A percentile compares a stretch with the other conserved stretches of the same genome.
These are phyloP conservation scores for Phengaris alcon DNA, from an alignment of 2,888 invertebrate genomes.

Conservation along the genomic window DNA sequence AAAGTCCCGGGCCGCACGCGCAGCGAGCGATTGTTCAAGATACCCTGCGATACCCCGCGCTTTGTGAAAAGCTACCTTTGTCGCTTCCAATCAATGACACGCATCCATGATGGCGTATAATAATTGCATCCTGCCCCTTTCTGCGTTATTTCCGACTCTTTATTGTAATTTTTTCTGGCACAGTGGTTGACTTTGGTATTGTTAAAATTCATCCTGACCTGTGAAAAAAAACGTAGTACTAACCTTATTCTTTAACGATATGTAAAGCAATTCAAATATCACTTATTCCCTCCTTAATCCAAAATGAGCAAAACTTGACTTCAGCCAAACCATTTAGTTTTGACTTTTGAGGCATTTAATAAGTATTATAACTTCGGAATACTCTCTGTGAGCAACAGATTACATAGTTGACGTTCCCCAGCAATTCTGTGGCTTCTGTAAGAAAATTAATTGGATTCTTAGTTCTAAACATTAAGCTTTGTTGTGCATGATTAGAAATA, in stretches of 20 bases:
- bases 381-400: neutral
- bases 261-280: neutral
- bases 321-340: neutral
- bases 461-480: neutral
- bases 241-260: too few relatives aligned
- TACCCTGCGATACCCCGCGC: constrained; percentile 63
- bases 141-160: constrained; percentile 47
- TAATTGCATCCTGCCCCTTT: constrained; percentile 65
- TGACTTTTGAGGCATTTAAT: constrained; percentile 9
- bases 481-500: neutral
- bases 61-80: constrained; percentile 68
- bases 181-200: neutral
- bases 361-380: constrained; percentile 16
- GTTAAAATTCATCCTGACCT: neutral
- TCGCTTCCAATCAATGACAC: constrained; percentile 59
- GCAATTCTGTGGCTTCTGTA: constrained; percentile 7
- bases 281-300: neutral
- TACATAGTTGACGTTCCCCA: neutral
- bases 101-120: constrained; percentile 59
- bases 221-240: neutral
- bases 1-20: constrained; percentile 67
- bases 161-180: neutral
- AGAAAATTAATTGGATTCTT: constrained; percentile 24
- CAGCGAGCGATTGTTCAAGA: constrained; percentile 75
- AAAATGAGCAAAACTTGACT: neutral